A percentile compares a stretch with the other conserved stretches of the same genome.
phyloP scores from a whole-genome alignment of 2,113 vertebrate genomes.

The Salvelinus namaycush region DNA sequence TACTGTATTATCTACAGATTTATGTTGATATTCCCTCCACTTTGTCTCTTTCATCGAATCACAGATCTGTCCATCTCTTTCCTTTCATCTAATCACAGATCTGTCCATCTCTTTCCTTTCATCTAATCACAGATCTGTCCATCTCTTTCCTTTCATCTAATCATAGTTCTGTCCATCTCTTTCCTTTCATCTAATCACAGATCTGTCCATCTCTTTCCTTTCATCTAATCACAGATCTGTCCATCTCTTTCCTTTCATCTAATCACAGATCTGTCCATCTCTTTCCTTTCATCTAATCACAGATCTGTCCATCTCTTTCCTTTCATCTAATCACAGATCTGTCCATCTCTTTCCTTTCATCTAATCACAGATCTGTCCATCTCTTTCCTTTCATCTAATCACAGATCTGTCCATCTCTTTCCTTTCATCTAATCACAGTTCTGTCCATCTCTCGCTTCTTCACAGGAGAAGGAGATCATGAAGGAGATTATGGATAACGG shows the following conservation, averaged over 20 bases:
- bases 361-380: too few species aligned
- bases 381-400: too few species aligned
- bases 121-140: neutral
- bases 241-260: neutral
- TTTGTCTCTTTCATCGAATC: too few species aligned
- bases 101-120: slow-evolving; percentile 10
- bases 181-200: too few species aligned
- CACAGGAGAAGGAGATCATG: slow-evolving; percentile 96
- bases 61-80: neutral
- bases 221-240: slow-evolving; percentile 41
- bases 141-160: slow-evolving; percentile 36
- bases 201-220: slow-evolving; percentile 12
- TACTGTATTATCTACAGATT: too few species aligned
- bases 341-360: too few species aligned
- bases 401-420: neutral
- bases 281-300: slow-evolving; percentile 44
- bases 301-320: slow-evolving; percentile 17
- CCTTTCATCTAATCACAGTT: slow-evolving; percentile 41
- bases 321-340: too few species aligned
- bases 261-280: neutral
- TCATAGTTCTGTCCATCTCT: slow-evolving; percentile 30
- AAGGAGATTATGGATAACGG: slow-evolving; percentile 96
- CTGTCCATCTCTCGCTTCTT: slow-evolving; percentile 32
- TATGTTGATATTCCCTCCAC: too few species aligned
- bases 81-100: slow-evolving; percentile 41